Evolutionary conservation across 2,888 invertebrate species (phyloP).

Genomic region (Chromoteleia sp.): DNA sequence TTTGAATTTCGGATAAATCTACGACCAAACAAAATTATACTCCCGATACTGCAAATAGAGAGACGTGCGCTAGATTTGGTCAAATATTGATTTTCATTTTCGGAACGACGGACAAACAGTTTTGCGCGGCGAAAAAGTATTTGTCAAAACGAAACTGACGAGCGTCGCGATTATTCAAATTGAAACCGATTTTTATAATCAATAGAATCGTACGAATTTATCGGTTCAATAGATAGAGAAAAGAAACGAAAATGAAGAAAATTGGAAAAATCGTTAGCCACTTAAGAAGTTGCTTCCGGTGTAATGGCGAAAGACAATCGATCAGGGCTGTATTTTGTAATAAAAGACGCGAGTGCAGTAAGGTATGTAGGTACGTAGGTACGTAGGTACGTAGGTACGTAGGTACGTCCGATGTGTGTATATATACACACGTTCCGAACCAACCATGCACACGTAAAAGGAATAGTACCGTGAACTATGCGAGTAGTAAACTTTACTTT

Average conservation of each 20-base stretch:
- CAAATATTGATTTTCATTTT: constrained; percentile 25
- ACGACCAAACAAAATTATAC: constrained; percentile 1
- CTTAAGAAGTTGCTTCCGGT: constrained; percentile 14
- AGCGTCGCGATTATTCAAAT: constrained; percentile 4
- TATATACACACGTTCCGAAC: constrained; percentile 33
- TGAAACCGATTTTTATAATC: neutral
- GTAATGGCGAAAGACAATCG: constrained; percentile 45
- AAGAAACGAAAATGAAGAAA: neutral
- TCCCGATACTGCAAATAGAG: neutral
- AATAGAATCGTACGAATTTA: neutral
- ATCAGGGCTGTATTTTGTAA: constrained; percentile 43
- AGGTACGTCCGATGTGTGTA: constrained; percentile 49
- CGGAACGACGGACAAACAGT: constrained; percentile 5
- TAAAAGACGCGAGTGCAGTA: constrained; percentile 49
- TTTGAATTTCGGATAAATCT: neutral
- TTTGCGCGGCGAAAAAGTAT: constrained; percentile 5
- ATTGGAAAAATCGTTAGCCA: constrained; percentile 18
- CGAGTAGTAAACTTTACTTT: constrained; percentile 57
- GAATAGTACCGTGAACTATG: constrained; percentile 49
- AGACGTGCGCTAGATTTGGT: neutral
- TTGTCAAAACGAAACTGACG: constrained; percentile 1
- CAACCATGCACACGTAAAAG: constrained; percentile 59
- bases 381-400: constrained; percentile 63
- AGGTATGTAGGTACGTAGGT: constrained; percentile 63
- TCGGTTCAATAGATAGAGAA: neutral